These are phyloP conservation scores for Syngnathus floridae DNA, from an alignment of 2,113 vertebrate genomes.

Conservation along the genomic window DNA sequence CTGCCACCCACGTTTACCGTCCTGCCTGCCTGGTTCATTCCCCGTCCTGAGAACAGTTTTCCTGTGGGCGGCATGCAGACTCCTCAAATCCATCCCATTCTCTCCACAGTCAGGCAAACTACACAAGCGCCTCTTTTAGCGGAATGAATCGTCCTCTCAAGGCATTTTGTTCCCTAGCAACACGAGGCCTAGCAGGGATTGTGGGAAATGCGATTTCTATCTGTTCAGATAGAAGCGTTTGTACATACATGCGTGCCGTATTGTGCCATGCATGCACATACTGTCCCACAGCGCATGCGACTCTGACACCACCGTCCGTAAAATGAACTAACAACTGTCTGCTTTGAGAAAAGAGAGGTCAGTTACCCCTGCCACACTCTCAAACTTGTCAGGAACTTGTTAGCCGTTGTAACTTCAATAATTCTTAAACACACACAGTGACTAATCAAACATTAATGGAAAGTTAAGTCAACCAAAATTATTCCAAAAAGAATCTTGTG, in stretches of 20 bases:
- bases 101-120: conserved; percentile 19
- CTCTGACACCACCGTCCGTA: conserved; percentile 28
- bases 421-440: not conserved
- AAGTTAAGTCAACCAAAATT: conserved; percentile 2
- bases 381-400: not conserved
- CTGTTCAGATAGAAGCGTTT: conserved; percentile 49
- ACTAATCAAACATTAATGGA: not conserved
- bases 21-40: conserved; percentile 59
- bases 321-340: conserved; percentile 15
- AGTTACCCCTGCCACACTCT: conserved; percentile 42
- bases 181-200: conserved; percentile 62
- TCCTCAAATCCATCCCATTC: conserved; percentile 39
- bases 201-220: conserved; percentile 48
- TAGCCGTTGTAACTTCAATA: not conserved
- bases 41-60: conserved; percentile 60
- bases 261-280: conserved; percentile 51
- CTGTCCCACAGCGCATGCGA: conserved; percentile 46
- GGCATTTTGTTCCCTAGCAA: conserved; percentile 35
- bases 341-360: conserved; percentile 44
- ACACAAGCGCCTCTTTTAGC: conserved; percentile 18
- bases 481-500: not conserved
- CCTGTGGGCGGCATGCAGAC: conserved; percentile 67
- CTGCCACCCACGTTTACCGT: conserved; percentile 46
- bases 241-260: conserved; percentile 18
- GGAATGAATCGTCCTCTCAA: conserved; percentile 29